Base-by-base conservation (phyloP, 2,888 invertebrate genomes). In the Ellobium chinense region DNA sequence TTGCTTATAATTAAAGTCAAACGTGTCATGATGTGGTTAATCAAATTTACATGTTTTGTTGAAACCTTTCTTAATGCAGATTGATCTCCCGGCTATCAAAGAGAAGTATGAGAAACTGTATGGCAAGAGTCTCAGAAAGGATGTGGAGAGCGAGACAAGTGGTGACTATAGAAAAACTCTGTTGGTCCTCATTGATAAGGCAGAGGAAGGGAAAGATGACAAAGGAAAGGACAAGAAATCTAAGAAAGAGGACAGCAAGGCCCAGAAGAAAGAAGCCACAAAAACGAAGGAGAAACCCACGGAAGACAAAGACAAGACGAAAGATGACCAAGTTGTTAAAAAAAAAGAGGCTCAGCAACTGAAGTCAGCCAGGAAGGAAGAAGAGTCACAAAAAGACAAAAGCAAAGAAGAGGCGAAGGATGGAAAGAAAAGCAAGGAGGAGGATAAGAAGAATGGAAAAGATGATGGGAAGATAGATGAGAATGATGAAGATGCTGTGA, bases 11-110 rank as follows among this genome's bases (percentile, higher is more conserved):
- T n/a, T n/a, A n/a, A n/a, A n/a, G n/a, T n/a, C n/a, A n/a, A n/a
- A n/a, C n/a, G n/a, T n/a, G n/a, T n/a, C n/a, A n/a, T n/a, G n/a
- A n/a, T n/a, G n/a, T n/a, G n/a, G n/a, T n/a, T n/a, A n/a, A n/a
- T n/a, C n/a, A n/a, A n/a, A n/a, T n/a, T n/a, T n/a, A n/a, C n/a
- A n/a, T n/a, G n/a, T n/a, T n/a, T n/a, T n/a, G n/a, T n/a, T n/a
- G n/a, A n/a, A n/a, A n/a, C n/a, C 7, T 18, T 24, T 65, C 60
- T 77, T 24, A 70, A 87, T 89, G 36, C 87, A 93, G 93, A 87
- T 93, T 78, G 93, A 94, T 85, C 87, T 93, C n/a, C 87, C 87
- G 37, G 92, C 92, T 76, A 93, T 93, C 78, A 92, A 93, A 79
- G 90, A 88, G 5, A 85, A 86, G 74, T 93, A 92, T 85, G 85